phyloP scores from a whole-genome alignment of 2,888 invertebrate genomes.

The Drosophila mettleri region DNA sequence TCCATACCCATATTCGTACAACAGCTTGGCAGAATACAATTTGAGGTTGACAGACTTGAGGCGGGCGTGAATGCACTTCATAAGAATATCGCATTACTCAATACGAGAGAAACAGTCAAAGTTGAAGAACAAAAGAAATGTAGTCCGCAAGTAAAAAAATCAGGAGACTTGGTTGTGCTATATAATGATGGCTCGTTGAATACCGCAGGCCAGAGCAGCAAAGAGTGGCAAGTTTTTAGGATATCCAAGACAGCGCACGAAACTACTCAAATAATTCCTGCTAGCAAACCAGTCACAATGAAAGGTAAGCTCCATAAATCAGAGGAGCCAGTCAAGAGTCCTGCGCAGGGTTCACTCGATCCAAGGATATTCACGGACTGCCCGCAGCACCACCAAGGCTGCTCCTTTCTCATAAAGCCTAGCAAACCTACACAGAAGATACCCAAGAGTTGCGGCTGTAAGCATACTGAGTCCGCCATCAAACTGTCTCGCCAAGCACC shows the following conservation, averaged over 20 bases:
- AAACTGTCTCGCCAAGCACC: neutral
- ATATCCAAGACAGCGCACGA: neutral
- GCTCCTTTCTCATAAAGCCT: neutral
- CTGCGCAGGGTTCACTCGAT: neutral
- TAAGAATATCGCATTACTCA: neutral
- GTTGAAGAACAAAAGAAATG: too few species aligned
- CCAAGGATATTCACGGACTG: neutral
- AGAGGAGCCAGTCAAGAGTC: neutral
- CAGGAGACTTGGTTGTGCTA: neutral
- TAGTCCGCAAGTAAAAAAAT: neutral
- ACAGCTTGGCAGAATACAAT: neutral
- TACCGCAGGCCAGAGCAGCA: neutral
- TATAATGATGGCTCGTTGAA: neutral
- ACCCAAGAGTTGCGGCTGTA: neutral
- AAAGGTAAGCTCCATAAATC: neutral
- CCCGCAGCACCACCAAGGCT: neutral
- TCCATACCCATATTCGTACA: neutral
- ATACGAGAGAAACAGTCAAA: fast-evolving
- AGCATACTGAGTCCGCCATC: too few species aligned
- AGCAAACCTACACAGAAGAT: neutral
- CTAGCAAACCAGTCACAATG: neutral
- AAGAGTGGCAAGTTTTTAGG: neutral
- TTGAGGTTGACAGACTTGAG: constrained; percentile 5
- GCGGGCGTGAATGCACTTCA: neutral
- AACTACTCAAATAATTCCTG: neutral